Conservation (phyloP, 1,140 invertebrate species). For the Metaphire vulgaris region DNA sequence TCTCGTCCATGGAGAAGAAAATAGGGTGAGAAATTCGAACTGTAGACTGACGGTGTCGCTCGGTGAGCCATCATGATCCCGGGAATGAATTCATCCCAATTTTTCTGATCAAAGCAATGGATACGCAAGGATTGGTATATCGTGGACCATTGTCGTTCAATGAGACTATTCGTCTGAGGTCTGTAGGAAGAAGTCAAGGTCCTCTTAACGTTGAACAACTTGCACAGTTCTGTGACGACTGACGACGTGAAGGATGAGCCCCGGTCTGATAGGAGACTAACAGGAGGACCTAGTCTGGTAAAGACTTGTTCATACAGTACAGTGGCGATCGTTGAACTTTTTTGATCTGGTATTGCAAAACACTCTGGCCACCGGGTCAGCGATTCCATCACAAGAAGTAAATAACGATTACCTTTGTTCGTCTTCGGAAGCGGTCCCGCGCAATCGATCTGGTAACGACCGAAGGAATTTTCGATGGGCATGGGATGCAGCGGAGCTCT, state of each 20-base stretch:
- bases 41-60: neutral
- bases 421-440: neutral
- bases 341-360: neutral
- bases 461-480: neutral
- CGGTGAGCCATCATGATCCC: neutral
- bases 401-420: neutral
- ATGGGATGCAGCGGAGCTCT: neutral
- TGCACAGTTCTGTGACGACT: neutral
- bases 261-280: neutral
- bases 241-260: neutral
- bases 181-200: neutral
- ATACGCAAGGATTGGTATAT: neutral
- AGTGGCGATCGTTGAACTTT: neutral
- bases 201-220: neutral
- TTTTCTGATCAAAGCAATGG: neutral
- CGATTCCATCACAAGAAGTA: neutral
- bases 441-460: neutral
- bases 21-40: neutral
- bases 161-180: neutral
- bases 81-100: neutral
- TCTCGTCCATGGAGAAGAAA: neutral
- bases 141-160: neutral
- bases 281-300: neutral
- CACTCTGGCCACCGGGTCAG: neutral
- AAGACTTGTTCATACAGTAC: neutral